Evolutionary conservation across 1,140 invertebrate genomes (phyloP).

Genomic region (Leptinotarsa lineolata): DNA sequence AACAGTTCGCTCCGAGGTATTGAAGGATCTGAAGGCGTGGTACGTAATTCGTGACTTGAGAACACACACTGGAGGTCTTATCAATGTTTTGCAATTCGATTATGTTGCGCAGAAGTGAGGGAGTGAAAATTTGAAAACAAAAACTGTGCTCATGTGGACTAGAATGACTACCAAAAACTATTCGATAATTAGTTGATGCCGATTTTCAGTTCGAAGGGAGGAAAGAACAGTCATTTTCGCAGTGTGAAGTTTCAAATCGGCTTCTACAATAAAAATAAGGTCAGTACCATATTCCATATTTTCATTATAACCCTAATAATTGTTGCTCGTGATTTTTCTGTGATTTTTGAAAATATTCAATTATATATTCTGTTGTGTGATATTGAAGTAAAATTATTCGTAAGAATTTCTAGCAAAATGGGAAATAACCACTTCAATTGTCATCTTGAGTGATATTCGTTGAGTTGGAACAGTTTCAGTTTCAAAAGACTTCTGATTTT

Average conservation of each 20-base stretch:
- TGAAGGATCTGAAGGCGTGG: conserved; percentile 29
- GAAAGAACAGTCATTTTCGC: background rate
- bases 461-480: too few relatives aligned
- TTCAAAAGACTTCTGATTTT: too few relatives aligned
- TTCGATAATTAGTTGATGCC: background rate
- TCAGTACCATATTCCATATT: conserved; percentile 22
- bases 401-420: too few relatives aligned
- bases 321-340: too few relatives aligned
- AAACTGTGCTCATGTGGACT: conserved; percentile 19
- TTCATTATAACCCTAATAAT: too few relatives aligned
- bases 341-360: too few relatives aligned
- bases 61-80: conserved; percentile 21
- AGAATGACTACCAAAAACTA: background rate
- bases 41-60: conserved; percentile 28
- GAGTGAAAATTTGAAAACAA: conserved; percentile 1
- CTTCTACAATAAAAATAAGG: conserved; percentile 35
- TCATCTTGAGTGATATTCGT: too few relatives aligned
- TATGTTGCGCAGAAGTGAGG: conserved; percentile 16
- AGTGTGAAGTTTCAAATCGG: background rate
- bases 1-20: conserved; percentile 31
- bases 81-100: conserved; percentile 19
- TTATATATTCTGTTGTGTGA: too few relatives aligned
- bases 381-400: too few relatives aligned
- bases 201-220: conserved; percentile 4
- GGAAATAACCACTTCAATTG: too few relatives aligned